phyloP scores from a whole-genome alignment of 2,888 invertebrate species.

The Tyria jacobaeae region DNA sequence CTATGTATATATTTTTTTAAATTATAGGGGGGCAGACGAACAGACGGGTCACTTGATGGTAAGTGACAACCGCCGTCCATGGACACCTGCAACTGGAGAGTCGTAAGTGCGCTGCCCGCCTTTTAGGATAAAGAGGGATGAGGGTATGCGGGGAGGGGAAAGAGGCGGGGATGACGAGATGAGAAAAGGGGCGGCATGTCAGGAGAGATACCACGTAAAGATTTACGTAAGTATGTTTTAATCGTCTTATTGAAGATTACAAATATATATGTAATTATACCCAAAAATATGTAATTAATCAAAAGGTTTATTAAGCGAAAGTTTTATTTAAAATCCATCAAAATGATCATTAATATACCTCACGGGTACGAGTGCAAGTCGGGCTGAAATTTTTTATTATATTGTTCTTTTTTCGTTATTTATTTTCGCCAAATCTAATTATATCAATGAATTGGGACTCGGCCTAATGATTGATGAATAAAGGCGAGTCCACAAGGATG shows the following conservation, averaged over 20 bases:
- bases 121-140: too few relatives aligned
- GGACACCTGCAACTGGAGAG: too few relatives aligned
- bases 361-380: conserved; percentile 28
- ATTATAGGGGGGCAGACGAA: too few relatives aligned
- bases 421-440: conserved; percentile 65
- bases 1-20: too few relatives aligned
- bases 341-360: conserved; percentile 47
- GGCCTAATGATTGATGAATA: conserved; percentile 69
- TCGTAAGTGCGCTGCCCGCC: too few relatives aligned
- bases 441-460: conserved; percentile 70
- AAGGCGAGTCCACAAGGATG: conserved; percentile 27
- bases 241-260: neutral
- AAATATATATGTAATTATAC: conserved; percentile 3
- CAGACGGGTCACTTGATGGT: too few relatives aligned
- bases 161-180: too few relatives aligned
- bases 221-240: too few relatives aligned
- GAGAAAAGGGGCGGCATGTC: too few relatives aligned
- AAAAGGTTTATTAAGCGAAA: conserved; percentile 29
- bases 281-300: conserved; percentile 39
- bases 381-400: conserved; percentile 23
- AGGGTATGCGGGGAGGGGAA: too few relatives aligned
- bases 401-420: conserved; percentile 41
- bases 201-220: too few relatives aligned
- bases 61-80: too few relatives aligned
- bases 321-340: conserved; percentile 40